Evolutionary conservation across 2,888 invertebrate genomes (phyloP).

Genomic region (Zootermopsis nevadensis): DNA sequence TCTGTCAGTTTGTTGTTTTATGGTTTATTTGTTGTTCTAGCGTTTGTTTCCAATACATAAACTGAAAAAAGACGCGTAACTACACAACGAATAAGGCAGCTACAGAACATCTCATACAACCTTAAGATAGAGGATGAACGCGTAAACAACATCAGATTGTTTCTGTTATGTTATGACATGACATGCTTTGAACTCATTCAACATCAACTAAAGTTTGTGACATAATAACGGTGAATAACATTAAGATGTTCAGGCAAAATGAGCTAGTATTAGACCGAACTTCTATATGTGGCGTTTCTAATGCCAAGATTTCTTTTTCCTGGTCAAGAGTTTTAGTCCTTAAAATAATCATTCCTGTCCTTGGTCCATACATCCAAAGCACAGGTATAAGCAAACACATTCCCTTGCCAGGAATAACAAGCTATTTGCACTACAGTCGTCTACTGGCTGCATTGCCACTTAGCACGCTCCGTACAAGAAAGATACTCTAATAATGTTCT

Average conservation of each 20-base stretch:
- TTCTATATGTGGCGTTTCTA: slow-evolving; percentile 30
- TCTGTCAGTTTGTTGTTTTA: no score
- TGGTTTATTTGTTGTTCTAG: no score
- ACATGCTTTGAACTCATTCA: no score
- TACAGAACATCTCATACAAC: no score
- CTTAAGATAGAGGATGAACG: no score
- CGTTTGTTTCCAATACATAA: no score
- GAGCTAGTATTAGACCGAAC: neutral
- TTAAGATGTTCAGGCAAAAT: neutral
- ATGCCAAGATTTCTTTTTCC: slow-evolving; percentile 21
- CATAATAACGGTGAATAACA: no score
- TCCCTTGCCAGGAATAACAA: slow-evolving; percentile 43
- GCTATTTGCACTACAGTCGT: slow-evolving; percentile 20
- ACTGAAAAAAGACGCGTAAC: no score
- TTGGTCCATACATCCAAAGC: slow-evolving; percentile 20
- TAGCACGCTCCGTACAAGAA: slow-evolving; percentile 16
- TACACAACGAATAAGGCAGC: no score
- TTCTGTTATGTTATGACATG: no score
- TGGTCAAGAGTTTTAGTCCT: slow-evolving; percentile 25
- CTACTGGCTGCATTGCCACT: slow-evolving; percentile 12
- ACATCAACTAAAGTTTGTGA: no score
- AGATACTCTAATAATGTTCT: slow-evolving; percentile 7
- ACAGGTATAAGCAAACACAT: slow-evolving; percentile 36
- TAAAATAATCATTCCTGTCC: slow-evolving; percentile 28
- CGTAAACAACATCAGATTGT: no score